phyloP scores from a whole-genome alignment of 37 sponge, comb jelly and placozoan genomes.

The Spongilla lacustris region DNA sequence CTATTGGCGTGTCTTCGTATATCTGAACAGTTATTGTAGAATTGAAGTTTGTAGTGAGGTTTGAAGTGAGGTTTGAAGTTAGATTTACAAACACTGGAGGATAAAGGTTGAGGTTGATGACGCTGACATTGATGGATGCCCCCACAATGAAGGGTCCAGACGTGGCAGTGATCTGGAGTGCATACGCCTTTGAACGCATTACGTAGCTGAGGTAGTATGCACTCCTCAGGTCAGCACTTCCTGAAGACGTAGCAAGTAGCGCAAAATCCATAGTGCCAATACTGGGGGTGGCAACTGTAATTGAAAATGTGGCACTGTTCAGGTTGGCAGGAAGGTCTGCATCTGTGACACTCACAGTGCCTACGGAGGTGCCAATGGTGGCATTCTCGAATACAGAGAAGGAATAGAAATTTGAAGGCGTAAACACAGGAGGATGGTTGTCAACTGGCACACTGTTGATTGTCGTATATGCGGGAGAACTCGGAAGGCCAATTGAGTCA shows the following conservation, averaged over 20 bases:
- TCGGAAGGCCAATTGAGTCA: constrained; percentile 47
- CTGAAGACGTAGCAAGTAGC: neutral
- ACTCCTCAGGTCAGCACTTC: neutral
- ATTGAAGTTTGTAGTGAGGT: neutral
- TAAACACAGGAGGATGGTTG: constrained; percentile 64
- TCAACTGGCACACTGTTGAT: constrained; percentile 60
- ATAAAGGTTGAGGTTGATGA: constrained; percentile 40
- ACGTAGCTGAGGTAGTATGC: neutral
- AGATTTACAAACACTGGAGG: constrained; percentile 14
- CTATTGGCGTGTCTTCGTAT: constrained; percentile 30
- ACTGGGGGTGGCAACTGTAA: constrained; percentile 2
- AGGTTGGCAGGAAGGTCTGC: constrained; percentile 5
- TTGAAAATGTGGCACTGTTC: constrained; percentile 25
- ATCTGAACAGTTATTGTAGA: constrained; percentile 3
- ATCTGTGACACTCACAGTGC: constrained; percentile 29
- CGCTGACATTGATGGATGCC: neutral
- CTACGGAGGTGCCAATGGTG: constrained; percentile 9
- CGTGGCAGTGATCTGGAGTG: constrained; percentile 6
- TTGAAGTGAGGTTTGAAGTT: no score
- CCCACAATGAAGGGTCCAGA: constrained; percentile 18
- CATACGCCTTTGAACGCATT: neutral
- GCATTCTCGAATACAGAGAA: constrained; percentile 41
- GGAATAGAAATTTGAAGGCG: constrained; percentile 19
- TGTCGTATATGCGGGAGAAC: constrained; percentile 14
- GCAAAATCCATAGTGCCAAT: constrained; percentile 33